Conservation (phyloP, 2,888 invertebrate genomes). For the Argyresthia goedartella region DNA sequence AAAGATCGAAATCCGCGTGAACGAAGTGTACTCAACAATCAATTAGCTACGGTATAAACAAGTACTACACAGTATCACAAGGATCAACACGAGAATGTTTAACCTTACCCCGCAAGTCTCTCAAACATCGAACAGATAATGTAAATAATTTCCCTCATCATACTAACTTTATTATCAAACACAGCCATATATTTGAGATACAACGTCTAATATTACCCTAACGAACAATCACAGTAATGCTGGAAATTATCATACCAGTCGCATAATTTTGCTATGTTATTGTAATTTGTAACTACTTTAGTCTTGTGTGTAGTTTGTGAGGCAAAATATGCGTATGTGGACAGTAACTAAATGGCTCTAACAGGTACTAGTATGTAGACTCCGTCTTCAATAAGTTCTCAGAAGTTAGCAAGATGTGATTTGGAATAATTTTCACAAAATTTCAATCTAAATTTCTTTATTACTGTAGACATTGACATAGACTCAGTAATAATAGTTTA, state of each 20-base stretch:
- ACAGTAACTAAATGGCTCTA: too few relatives aligned
- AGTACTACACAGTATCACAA: not conserved
- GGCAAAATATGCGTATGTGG: too few relatives aligned
- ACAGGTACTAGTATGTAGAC: too few relatives aligned
- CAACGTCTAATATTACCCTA: conserved; percentile 40
- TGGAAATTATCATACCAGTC: conserved; percentile 5
- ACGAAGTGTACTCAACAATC: too few relatives aligned
- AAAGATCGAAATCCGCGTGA: too few relatives aligned
- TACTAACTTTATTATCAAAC: conserved; percentile 47
- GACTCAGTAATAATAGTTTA: too few relatives aligned
- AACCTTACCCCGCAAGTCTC: conserved; percentile 14
- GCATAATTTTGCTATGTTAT: conserved; percentile 2
- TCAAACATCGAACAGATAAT: conserved; percentile 37
- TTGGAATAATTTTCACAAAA: too few relatives aligned
- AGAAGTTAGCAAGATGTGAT: too few relatives aligned
- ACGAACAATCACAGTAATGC: conserved; percentile 12
- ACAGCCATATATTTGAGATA: conserved; percentile 46
- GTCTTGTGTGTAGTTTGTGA: too few relatives aligned
- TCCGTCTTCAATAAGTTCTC: too few relatives aligned
- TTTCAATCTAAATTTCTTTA: too few relatives aligned
- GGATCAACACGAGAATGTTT: not conserved
- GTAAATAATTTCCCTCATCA: conserved; percentile 31
- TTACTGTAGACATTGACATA: too few relatives aligned
- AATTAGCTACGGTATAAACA: not conserved
- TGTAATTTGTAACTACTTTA: conserved; percentile 2